These are phyloP conservation scores for Mustela erminea DNA, from an alignment of 2,797 vertebrate species.

Conservation along the genomic window DNA sequence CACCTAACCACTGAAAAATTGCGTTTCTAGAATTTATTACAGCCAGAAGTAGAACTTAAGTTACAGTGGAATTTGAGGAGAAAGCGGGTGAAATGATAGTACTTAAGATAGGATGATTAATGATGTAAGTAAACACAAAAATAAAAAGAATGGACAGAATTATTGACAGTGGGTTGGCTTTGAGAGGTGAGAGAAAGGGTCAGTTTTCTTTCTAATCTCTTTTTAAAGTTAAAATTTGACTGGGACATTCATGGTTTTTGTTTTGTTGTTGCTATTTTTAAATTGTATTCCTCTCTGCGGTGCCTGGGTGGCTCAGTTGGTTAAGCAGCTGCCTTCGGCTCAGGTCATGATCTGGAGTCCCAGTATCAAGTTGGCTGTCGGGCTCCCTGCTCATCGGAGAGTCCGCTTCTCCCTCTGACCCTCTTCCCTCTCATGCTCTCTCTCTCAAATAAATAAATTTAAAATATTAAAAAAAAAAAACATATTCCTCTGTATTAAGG, in stretches of 20 bases:
- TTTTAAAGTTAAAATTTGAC: slow-evolving; percentile 10
- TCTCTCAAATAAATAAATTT: too few relatives aligned
- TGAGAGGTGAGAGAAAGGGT: neutral
- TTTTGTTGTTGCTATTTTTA: neutral
- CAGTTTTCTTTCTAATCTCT: neutral
- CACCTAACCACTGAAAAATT: neutral
- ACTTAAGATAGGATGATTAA: neutral
- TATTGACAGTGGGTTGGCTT: slow-evolving; percentile 7
- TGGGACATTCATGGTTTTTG: neutral
- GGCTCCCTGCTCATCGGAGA: too few relatives aligned
- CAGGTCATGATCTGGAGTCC: too few relatives aligned
- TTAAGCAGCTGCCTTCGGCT: too few relatives aligned
- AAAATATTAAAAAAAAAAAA: too few relatives aligned
- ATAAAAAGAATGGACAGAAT: neutral
- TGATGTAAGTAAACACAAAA: neutral
- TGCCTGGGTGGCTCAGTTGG: too few relatives aligned
- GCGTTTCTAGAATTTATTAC: slow-evolving; percentile 34
- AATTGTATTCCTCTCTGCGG: neutral
- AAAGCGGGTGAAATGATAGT: neutral
- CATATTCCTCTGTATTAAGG: neutral
- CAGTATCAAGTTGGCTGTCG: too few relatives aligned
- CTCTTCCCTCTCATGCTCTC: too few relatives aligned
- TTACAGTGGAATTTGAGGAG: slow-evolving; percentile 8
- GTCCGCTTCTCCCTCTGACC: too few relatives aligned
- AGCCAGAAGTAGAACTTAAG: neutral